phyloP scores from a whole-genome alignment of 2,888 invertebrate species.

The Antheraea assamensis region DNA sequence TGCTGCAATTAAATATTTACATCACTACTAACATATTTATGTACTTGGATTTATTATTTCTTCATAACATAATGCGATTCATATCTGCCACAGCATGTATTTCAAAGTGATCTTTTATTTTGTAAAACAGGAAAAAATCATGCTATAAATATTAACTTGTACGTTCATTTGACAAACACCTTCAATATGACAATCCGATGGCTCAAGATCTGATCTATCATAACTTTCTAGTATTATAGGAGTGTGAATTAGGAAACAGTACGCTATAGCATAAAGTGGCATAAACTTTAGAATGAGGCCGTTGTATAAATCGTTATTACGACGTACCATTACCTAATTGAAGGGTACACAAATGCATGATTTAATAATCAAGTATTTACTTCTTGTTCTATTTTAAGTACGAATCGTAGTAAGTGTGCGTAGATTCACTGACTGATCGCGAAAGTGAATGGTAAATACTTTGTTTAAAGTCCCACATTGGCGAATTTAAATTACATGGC shows the following conservation, averaged over 20 bases:
- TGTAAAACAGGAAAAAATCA: neutral
- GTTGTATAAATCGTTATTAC: constrained; percentile 34
- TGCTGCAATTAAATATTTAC: too few species aligned
- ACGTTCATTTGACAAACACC: neutral
- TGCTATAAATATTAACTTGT: too few species aligned
- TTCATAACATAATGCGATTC: neutral
- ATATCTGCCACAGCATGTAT: neutral
- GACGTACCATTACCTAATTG: constrained; percentile 35
- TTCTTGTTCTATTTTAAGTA: constrained; percentile 2
- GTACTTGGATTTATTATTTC: neutral
- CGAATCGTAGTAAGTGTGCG: neutral
- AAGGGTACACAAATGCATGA: constrained; percentile 26
- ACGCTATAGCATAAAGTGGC: neutral
- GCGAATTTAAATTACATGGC: neutral
- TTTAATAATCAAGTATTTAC: neutral
- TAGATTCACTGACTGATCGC: neutral
- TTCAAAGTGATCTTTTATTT: neutral
- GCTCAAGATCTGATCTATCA: neutral
- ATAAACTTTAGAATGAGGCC: constrained; percentile 31
- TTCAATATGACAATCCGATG: neutral
- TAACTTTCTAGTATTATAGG: neutral
- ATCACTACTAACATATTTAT: too few species aligned
- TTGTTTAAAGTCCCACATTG: neutral
- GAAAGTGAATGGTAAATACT: neutral
- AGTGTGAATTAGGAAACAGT: neutral